Conservation (phyloP, 2,888 invertebrate genomes). For the Neoscelio sp. region DNA sequence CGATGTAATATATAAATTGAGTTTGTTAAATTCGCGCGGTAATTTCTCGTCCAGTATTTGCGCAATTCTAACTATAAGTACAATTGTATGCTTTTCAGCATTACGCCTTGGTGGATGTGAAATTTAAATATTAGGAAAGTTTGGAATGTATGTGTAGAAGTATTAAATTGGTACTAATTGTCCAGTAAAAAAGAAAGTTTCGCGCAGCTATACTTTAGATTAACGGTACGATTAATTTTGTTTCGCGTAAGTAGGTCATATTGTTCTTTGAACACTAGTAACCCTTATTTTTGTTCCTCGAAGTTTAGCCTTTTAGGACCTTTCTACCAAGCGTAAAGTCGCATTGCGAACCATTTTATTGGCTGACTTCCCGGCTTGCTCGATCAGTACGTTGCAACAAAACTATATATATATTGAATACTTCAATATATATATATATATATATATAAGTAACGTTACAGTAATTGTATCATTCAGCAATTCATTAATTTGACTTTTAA, state of each 20-base stretch:
- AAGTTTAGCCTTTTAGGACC: conserved; percentile 40
- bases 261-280: conserved; percentile 50
- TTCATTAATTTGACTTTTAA: no score
- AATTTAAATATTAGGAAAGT: conserved; percentile 43
- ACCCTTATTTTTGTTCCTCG: conserved; percentile 45
- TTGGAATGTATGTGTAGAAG: conserved; percentile 25
- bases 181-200: conserved; percentile 53
- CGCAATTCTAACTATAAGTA: conserved; percentile 3
- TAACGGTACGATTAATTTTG: conserved; percentile 46
- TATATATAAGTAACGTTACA: no score
- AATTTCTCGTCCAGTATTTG: conserved; percentile 9
- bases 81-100: conserved; percentile 7
- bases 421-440: no score
- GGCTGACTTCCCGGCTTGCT: conserved; percentile 25
- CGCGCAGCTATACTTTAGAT: conserved; percentile 41
- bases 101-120: conserved; percentile 19
- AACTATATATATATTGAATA: no score
- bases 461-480: no score
- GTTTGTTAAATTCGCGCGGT: conserved; percentile 32
- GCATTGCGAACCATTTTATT: conserved; percentile 48
- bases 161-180: conserved; percentile 52
- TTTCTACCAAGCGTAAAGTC: conserved; percentile 30
- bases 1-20: conserved; percentile 33
- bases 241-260: conserved; percentile 49
- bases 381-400: conserved; percentile 18